phyloP scores from a whole-genome alignment of 2,113 vertebrate genomes.

The Tyrannus savana region DNA sequence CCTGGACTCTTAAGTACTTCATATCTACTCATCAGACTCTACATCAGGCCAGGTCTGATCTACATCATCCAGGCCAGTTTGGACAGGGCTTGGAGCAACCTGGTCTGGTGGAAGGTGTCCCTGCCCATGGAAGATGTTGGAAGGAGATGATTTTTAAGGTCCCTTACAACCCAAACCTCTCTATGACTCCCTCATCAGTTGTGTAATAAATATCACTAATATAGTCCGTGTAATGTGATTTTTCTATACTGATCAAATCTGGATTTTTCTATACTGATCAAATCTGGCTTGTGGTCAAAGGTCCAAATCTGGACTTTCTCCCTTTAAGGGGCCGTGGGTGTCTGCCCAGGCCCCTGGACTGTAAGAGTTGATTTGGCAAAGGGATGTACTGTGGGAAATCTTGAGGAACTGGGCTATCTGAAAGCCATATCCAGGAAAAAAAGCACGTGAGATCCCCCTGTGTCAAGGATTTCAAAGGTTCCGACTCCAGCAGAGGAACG shows the following conservation, averaged over 20 bases:
- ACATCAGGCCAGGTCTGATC: background rate
- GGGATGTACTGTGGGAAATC: background rate
- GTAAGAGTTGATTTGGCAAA: background rate
- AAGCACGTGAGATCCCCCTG: rapidly evolving
- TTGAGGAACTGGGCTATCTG: background rate
- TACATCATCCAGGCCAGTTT: background rate
- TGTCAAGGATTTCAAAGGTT: background rate
- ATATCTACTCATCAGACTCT: background rate
- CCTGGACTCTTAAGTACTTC: background rate
- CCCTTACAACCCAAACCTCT: background rate
- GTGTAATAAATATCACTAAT: background rate
- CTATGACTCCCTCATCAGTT: background rate
- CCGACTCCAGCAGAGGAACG: background rate
- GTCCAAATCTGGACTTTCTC: background rate
- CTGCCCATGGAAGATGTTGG: background rate
- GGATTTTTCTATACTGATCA: background rate
- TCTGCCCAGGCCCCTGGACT: background rate
- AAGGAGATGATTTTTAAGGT: background rate
- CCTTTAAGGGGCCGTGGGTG: background rate
- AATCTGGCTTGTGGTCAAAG: background rate
- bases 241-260: background rate
- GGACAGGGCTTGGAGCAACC: background rate
- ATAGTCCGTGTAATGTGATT: background rate
- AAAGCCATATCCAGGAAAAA: background rate
- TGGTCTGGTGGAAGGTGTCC: background rate